Conservation (phyloP, 2,888 invertebrate genomes). For the Gastrophysa polygoni region DNA sequence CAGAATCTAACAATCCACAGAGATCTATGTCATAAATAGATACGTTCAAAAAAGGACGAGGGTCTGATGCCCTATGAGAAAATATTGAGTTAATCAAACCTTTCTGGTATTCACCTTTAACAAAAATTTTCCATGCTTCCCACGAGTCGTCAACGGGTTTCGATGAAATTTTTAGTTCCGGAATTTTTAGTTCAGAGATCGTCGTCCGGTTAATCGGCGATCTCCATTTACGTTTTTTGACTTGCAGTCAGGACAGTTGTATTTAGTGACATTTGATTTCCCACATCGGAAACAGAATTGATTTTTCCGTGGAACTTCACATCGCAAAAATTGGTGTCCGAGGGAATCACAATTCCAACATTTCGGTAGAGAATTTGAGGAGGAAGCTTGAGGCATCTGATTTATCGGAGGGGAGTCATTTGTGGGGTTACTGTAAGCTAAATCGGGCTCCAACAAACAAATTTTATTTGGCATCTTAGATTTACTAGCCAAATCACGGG, state of each 20-base stretch:
- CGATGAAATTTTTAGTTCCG: neutral
- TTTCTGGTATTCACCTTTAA: constrained; percentile 6
- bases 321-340: constrained; percentile 5
- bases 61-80: constrained; percentile 1
- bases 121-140: constrained; percentile 21
- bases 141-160: constrained; percentile 16
- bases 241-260: constrained; percentile 6
- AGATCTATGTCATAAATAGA: constrained; percentile 17
- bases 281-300: constrained; percentile 23
- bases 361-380: neutral
- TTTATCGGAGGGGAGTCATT: neutral
- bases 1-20: constrained; percentile 19
- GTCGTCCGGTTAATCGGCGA: constrained; percentile 12
- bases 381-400: neutral
- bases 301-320: neutral
- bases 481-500: neutral
- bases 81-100: constrained; percentile 14
- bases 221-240: constrained; percentile 12
- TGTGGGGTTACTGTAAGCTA: neutral
- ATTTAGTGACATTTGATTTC: constrained; percentile 20
- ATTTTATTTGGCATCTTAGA: neutral
- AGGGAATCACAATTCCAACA: constrained; percentile 9
- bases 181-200: neutral
- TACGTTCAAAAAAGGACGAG: constrained; percentile 21
- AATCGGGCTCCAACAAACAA: neutral